phyloP scores from a whole-genome alignment of 2,113 vertebrate species.

The Gallinago media region DNA sequence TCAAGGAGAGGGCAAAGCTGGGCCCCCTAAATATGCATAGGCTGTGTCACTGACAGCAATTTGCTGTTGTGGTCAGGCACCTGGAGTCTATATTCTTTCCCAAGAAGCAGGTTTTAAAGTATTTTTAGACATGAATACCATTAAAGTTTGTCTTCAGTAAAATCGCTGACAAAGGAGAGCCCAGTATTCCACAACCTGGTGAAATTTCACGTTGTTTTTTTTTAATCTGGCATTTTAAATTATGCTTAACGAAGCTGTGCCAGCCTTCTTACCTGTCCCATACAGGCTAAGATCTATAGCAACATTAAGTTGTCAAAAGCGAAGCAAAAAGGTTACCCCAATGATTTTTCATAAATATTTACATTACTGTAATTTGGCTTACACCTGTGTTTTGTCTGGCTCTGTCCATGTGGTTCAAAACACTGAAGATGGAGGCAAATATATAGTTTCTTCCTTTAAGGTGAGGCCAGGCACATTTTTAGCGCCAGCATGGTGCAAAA shows the following conservation, averaged over 20 bases:
- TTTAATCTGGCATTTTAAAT: not conserved
- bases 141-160: not conserved
- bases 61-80: slow-evolving; percentile 35
- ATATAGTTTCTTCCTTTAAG: not conserved
- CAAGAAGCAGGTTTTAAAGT: slow-evolving; percentile 17
- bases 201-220: not conserved
- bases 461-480: not conserved
- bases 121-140: slow-evolving; percentile 48
- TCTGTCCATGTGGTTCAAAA: not conserved
- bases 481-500: not conserved
- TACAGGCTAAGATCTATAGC: not conserved
- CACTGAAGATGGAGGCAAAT: not conserved
- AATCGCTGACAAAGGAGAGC: not conserved
- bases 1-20: slow-evolving; percentile 33
- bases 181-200: not conserved
- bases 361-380: not conserved
- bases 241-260: not conserved
- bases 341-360: slow-evolving; percentile 1
- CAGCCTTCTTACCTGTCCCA: not conserved
- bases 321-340: not conserved
- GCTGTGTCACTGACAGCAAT: slow-evolving; percentile 51
- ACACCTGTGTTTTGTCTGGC: not conserved
- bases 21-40: slow-evolving; percentile 52
- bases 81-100: not conserved
- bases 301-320: not conserved